Evolutionary conservation across 2,113 vertebrate genomes (phyloP).

Genomic region (Petrocephalus microphthalmus): DNA sequence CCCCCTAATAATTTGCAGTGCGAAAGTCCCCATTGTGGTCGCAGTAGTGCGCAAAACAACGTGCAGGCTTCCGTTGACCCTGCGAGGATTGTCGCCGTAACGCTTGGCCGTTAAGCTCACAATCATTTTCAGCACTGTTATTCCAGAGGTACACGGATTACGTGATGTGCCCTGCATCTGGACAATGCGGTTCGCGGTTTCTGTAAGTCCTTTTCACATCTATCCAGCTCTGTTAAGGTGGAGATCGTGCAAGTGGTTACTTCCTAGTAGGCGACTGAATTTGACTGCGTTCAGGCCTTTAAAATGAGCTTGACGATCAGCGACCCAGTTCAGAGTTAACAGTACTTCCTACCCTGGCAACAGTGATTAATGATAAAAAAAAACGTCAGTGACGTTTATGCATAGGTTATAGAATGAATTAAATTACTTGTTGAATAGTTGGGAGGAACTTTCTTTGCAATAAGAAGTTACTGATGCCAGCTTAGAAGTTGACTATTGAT

Average conservation of each 20-base stretch:
- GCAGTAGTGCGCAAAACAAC: not conserved
- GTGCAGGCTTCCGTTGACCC: not conserved
- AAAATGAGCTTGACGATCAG: not conserved
- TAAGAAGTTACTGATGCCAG: no score
- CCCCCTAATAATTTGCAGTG: constrained; percentile 28
- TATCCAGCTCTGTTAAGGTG: not conserved
- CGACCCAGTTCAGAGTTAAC: not conserved
- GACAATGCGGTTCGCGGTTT: not conserved
- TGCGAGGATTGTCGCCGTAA: not conserved
- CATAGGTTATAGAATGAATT: not conserved
- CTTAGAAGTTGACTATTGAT: no score
- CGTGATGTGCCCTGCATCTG: not conserved
- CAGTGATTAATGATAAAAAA: not conserved
- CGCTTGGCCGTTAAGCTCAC: not conserved
- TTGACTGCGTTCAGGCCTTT: not conserved
- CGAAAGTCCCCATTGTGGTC: constrained; percentile 26
- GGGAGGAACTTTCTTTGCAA: no score
- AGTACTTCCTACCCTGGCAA: not conserved
- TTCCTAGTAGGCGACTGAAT: constrained; percentile 23
- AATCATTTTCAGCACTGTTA: not conserved
- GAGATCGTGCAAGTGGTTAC: constrained; percentile 25
- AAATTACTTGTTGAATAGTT: no score
- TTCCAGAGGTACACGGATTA: not conserved
- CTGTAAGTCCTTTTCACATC: not conserved
- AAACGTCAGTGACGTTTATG: not conserved